Conservation (phyloP, 2,797 vertebrate species). For the Uromys caudimaculatus region DNA sequence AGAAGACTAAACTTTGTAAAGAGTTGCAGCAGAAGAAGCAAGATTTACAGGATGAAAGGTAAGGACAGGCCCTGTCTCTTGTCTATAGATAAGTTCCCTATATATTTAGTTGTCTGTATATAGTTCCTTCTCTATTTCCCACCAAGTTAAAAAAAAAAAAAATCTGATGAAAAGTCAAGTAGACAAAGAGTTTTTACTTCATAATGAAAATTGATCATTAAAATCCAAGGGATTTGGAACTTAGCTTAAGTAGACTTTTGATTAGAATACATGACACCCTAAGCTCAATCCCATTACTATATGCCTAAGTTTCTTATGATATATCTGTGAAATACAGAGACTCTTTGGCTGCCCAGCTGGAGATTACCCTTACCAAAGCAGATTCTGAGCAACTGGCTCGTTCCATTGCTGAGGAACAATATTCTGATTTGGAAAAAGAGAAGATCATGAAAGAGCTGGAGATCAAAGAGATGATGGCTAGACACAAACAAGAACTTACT, state of each 20-base stretch:
- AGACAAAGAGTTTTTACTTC: not conserved
- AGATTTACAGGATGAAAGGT: conserved; percentile 96
- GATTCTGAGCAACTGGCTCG: conserved; percentile 97
- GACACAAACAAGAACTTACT: conserved; percentile 94
- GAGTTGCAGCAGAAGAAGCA: conserved; percentile 93
- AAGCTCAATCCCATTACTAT: not conserved
- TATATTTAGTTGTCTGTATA: too few relatives aligned
- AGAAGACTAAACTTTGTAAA: conserved; percentile 93
- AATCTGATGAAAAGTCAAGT: not conserved
- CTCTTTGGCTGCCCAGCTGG: conserved; percentile 94
- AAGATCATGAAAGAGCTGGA: conserved; percentile 99
- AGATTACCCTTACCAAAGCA: conserved; percentile 95
- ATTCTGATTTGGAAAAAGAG: conserved; percentile 97
- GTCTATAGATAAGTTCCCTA: not conserved
- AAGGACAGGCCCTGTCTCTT: not conserved
- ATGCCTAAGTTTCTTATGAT: not conserved
- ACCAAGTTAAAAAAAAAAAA: not conserved
- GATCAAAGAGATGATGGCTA: conserved; percentile 97
- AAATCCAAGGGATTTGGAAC: not conserved
- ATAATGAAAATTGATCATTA: not conserved
- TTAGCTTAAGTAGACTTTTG: not conserved
- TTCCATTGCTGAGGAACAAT: conserved; percentile 97
- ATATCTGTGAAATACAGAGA: conserved; percentile 88
- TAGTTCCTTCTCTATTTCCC: not conserved
- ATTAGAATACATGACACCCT: not conserved